Conservation (phyloP, 2,113 vertebrate genomes). For the Saimiri boliviensis region DNA sequence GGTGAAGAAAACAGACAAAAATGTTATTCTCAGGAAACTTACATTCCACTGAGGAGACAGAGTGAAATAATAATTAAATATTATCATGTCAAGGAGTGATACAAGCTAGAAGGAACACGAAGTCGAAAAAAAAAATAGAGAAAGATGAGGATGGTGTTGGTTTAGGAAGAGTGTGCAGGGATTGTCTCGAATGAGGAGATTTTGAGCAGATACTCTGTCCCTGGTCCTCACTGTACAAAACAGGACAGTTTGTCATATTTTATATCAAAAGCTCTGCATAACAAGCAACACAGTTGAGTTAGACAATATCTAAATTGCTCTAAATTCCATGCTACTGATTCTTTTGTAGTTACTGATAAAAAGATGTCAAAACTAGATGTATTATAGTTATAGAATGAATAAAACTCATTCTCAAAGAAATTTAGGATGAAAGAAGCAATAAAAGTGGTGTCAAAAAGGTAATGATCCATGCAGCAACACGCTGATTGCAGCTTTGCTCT, state of each 20-base stretch:
- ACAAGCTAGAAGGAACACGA: background rate
- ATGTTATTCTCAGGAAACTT: background rate
- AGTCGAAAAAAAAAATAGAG: background rate
- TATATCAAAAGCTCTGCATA: background rate
- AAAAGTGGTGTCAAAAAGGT: slow-evolving; percentile 58
- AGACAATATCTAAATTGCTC: background rate
- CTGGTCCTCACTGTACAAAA: background rate
- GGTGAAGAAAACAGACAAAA: background rate
- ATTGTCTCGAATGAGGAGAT: background rate
- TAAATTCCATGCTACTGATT: slow-evolving; percentile 48
- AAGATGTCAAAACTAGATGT: slow-evolving; percentile 57
- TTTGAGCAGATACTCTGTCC: background rate
- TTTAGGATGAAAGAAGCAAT: slow-evolving; percentile 53
- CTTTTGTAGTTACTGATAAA: slow-evolving; percentile 72
- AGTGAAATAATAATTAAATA: slow-evolving; percentile 27
- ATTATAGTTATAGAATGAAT: slow-evolving; percentile 56
- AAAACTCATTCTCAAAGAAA: slow-evolving; percentile 63
- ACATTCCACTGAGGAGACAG: background rate
- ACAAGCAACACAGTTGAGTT: slow-evolving; percentile 40
- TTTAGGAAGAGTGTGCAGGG: background rate
- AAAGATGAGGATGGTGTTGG: background rate
- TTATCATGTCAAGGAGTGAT: background rate
- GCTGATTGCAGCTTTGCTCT: background rate
- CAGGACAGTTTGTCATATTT: slow-evolving; percentile 36
- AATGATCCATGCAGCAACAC: slow-evolving; percentile 59